Conservation (phyloP, 2,797 vertebrate genomes). For the Linurgus olivaceus region DNA sequence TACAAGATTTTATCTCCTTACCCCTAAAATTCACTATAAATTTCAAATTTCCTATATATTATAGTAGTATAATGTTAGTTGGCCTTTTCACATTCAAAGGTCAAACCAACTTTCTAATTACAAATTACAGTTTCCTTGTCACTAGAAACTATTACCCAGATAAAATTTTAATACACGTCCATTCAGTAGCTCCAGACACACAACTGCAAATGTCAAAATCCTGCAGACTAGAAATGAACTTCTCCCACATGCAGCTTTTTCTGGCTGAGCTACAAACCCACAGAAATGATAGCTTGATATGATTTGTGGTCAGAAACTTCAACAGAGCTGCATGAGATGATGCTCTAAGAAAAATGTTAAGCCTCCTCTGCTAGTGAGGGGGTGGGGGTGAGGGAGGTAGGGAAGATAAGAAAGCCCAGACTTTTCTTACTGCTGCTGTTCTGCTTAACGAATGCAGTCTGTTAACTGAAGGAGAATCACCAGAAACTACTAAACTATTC, state of each 20-base stretch:
- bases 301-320: conserved; percentile 31
- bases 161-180: background rate
- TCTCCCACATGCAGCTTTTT: conserved; percentile 39
- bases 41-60: background rate
- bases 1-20: background rate
- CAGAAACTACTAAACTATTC: background rate
- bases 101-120: background rate
- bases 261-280: conserved; percentile 7
- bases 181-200: background rate
- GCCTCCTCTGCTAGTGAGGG: background rate
- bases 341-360: background rate
- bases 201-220: conserved; percentile 16
- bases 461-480: background rate
- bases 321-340: background rate
- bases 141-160: background rate
- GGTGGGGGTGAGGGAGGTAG: background rate
- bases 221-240: background rate
- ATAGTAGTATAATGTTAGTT: background rate
- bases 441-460: background rate
- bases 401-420: background rate
- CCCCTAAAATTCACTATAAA: background rate
- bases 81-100: background rate
- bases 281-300: conserved; percentile 5
- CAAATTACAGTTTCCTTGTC: background rate
- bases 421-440: background rate